Conservation (phyloP, 2,888 invertebrate species). For the Shargacucullia verbasci region DNA sequence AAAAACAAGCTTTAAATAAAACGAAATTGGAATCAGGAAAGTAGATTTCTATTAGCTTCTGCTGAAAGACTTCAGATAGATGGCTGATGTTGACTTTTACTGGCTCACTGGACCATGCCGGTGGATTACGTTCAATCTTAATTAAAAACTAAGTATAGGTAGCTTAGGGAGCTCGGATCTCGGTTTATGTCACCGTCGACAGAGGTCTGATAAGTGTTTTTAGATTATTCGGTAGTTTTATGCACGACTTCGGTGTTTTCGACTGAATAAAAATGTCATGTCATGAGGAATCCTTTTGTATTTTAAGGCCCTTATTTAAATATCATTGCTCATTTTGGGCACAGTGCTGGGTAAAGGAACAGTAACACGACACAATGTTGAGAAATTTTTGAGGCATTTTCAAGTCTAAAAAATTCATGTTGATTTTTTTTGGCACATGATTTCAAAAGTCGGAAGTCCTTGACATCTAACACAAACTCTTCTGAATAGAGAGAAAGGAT, state of each 20-base stretch:
- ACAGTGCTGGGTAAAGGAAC: no score
- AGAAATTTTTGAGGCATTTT: no score
- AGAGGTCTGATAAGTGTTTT: conserved; percentile 21
- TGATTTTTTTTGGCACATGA: no score
- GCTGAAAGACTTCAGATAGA: conserved; percentile 17
- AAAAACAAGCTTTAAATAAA: no score
- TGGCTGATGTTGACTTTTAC: conserved; percentile 33
- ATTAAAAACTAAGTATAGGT: conserved; percentile 47
- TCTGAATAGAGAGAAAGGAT: no score
- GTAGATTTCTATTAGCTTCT: conserved; percentile 19
- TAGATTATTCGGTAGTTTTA: background rate
- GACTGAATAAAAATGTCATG: background rate
- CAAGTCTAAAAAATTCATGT: no score
- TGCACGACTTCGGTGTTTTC: background rate
- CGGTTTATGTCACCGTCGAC: conserved; percentile 19
- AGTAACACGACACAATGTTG: no score
- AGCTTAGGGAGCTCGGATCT: conserved; percentile 33
- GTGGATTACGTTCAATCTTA: conserved; percentile 44
- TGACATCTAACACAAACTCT: no score
- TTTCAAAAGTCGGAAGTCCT: no score
- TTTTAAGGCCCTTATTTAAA: no score
- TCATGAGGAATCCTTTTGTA: no score
- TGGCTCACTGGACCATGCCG: conserved; percentile 38
- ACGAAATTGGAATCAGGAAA: conserved; percentile 2
- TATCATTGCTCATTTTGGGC: no score